phyloP scores from a whole-genome alignment of 2,888 invertebrate genomes.

The Epinotia brunnichana region DNA sequence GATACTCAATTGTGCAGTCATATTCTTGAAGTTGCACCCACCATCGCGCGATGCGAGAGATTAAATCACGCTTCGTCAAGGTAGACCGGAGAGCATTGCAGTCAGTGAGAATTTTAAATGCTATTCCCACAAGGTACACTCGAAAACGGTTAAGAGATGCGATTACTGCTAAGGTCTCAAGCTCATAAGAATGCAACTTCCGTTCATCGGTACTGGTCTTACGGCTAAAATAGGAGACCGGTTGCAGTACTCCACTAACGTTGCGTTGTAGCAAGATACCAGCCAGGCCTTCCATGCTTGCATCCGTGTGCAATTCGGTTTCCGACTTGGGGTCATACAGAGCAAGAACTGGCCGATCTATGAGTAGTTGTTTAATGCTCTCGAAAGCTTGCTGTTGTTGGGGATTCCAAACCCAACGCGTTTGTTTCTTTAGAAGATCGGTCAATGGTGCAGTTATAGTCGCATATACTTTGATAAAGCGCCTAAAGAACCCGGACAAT shows the following conservation, averaged over 20 bases:
- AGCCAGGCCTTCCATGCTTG: constrained; percentile 51
- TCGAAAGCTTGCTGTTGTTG: constrained; percentile 48
- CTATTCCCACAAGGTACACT: constrained; percentile 43
- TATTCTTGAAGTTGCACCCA: constrained; percentile 31
- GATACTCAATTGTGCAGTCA: constrained; percentile 26
- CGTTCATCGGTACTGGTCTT: constrained; percentile 43
- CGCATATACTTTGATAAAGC: constrained; percentile 51
- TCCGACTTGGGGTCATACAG: constrained; percentile 48
- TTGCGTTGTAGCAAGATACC: constrained; percentile 53
- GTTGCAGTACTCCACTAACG: not conserved
- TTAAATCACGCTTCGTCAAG: constrained; percentile 31
- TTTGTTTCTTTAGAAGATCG: constrained; percentile 43
- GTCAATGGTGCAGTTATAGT: constrained; percentile 49
- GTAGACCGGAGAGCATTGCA: constrained; percentile 43
- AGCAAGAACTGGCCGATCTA: constrained; percentile 48
- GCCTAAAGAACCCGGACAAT: constrained; percentile 51
- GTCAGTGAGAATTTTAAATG: constrained; percentile 45
- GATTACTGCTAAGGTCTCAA: constrained; percentile 37
- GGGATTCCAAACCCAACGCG: constrained; percentile 39
- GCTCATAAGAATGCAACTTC: constrained; percentile 40
- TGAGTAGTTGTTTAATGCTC: constrained; percentile 46
- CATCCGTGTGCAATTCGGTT: constrained; percentile 58
- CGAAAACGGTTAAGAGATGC: constrained; percentile 40
- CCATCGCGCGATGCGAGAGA: constrained; percentile 44
- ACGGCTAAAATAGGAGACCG: constrained; percentile 41